phyloP scores from a whole-genome alignment of 2,888 invertebrate genomes.

The Villa cingulata region DNA sequence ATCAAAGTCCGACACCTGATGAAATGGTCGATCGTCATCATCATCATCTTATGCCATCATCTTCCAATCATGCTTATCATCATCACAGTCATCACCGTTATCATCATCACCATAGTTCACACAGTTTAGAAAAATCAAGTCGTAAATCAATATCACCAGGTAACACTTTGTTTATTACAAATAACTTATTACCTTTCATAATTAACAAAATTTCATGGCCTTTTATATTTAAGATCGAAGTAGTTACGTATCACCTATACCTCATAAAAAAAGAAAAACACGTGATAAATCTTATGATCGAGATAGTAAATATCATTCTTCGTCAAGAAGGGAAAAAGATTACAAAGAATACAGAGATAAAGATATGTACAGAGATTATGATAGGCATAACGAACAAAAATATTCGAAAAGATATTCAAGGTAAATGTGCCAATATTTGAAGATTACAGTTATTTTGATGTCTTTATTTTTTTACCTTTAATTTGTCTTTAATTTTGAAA shows the following conservation, averaged over 20 bases:
- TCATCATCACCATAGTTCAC: slow-evolving; percentile 23
- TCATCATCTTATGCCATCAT: slow-evolving; percentile 13
- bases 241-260: slow-evolving; percentile 20
- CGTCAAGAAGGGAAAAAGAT: slow-evolving; percentile 9
- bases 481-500: no score
- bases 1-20: slow-evolving; percentile 14
- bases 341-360: slow-evolving; percentile 11
- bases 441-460: background rate
- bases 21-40: slow-evolving; percentile 14
- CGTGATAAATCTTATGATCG: slow-evolving; percentile 15
- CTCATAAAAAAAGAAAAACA: slow-evolving; percentile 33
- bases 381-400: slow-evolving; percentile 29
- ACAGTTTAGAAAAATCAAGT: slow-evolving; percentile 5
- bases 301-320: slow-evolving; percentile 9
- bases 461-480: background rate
- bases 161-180: no score
- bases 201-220: no score
- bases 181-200: no score
- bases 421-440: no score
- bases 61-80: slow-evolving; percentile 18
- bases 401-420: slow-evolving; percentile 17
- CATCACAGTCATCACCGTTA: slow-evolving; percentile 24
- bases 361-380: slow-evolving; percentile 20
- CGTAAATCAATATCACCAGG: slow-evolving; percentile 24
- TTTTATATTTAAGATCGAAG: background rate